Base-by-base conservation (phyloP, 2,113 vertebrate genomes). In the Carassius auratus region DNA sequence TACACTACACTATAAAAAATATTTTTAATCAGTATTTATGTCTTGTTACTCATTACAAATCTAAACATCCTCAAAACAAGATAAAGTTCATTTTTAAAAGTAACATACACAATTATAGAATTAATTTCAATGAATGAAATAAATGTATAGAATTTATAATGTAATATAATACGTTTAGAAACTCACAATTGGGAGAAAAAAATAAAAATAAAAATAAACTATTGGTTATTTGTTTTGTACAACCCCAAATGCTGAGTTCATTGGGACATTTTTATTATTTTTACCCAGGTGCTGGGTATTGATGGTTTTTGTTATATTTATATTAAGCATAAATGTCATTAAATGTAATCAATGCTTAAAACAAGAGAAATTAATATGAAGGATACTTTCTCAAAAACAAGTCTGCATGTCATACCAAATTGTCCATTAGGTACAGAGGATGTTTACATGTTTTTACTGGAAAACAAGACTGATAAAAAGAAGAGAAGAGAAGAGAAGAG, bases 401-500 rank as follows among this genome's bases (percentile, higher is more conserved):
- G 33, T 38, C 5, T 69, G 19, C 0, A 15, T 36, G 68, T 21
- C 8, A 73, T n/a, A 73, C 21, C 0, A 74, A 45, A 45, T 13
- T 48, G 19, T 74, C 19, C 21, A 73, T 26, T 13, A 64, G 17
- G 55, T 33, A 8, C 15, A 42, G 69, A 55, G 0, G 14, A 55
- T 55, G 26, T 30, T 30, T 57, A 9, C 30, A 68, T 19, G 15
- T 69, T 69, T 69, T 69, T 76, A 76, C 73, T 33, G 30, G 8
- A 19, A 57, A 57, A 8, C 48, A 30, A 77, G 19, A 13, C 76
- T 21, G 19, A 77, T n/a, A 4, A 59, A 15, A 14, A 74, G 45
- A 75, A 55, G 19, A 42, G 68, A 86, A 74, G 66, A 55, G 64
- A 83, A 38, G 9, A 71, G 23, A 55, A 52, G n/a, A 61, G 8